A percentile compares a stretch with the other conserved stretches of the same genome.
Evolutionary conservation across 2,797 vertebrate genomes (phyloP).

Genomic region (Crypturellus tataupa): DNA sequence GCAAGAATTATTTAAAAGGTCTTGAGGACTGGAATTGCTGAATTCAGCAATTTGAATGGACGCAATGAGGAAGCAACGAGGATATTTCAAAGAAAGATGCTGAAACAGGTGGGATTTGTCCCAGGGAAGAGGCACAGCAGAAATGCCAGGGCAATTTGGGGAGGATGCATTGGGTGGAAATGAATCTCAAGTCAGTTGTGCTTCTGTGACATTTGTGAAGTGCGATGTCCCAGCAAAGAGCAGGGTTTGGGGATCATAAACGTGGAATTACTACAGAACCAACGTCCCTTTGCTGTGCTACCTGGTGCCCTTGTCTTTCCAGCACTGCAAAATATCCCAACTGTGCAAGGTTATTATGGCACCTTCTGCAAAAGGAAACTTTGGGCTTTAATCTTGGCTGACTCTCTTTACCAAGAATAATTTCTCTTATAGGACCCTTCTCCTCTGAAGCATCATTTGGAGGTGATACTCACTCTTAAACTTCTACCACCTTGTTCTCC

Average conservation of each 20-base stretch:
- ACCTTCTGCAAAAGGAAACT: not conserved
- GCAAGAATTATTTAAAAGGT: not conserved
- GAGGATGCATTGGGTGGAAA: not conserved
- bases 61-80: not conserved
- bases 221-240: not conserved
- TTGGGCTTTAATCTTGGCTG: not conserved
- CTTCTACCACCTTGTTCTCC: not conserved
- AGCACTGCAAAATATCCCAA: not conserved
- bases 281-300: accelerated
- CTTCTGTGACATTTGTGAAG: not conserved
- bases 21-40: too few species aligned
- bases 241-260: not conserved
- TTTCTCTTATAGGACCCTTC: not conserved
- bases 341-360: not conserved
- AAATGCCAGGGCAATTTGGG: not conserved
- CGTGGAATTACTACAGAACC: not conserved
- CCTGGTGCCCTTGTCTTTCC: not conserved
- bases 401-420: not conserved
- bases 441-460: not conserved
- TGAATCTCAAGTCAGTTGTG: not conserved
- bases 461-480: not conserved
- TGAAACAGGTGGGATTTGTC: not conserved
- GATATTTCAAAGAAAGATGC: not conserved
- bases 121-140: not conserved
- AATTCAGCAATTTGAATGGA: not conserved